Evolutionary conservation across 2,888 invertebrate species (phyloP), one percentile per base, ranked within the genome.

Genomic region (Agrochola circellaris): DNA sequence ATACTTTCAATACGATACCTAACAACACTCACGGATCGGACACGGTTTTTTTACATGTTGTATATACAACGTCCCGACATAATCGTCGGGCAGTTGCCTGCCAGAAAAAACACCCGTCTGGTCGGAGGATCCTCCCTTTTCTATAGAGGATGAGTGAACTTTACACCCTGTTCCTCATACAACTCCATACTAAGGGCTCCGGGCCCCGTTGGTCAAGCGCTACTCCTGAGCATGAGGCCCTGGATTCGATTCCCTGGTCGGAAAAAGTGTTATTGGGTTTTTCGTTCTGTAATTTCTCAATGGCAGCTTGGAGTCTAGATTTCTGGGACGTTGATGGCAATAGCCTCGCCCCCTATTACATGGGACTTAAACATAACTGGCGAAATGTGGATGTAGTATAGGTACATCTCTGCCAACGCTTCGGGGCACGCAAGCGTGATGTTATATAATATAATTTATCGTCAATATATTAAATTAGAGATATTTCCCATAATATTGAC

Each of bases 401-500:
- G 5, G 5, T n/a, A 5, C 2, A 17, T 0, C 30, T 9, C 30
- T 51, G 17, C 3, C 15, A 0, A 9, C 0, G 15, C 15, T 9
- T 34, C 17, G 0, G 23, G 15, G 1, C 51, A 13, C 30, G 5
- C 6, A 11, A 2, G 30, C 34, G 23, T 61, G n/a, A 17, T 45
- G 17, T 34, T 56, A 13, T 61, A 2, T 5, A 4, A 66, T 20
- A 20, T 62, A 38, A 72, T 72, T 77, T 67, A 66, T 67, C 38
- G 62, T 11, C 56, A 26, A 51, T 54, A 45, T 79, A 73, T 54
- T 42, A 64, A 75, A 51, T 54, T 51, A 61, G 48, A 60, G 20
- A 69, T 69, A 82, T 61, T 84, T 74, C 76, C 76, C 84, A 84
- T 83, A 71, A 71, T 81, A 65, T 83, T 56, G 76, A 80, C 73